These are phyloP conservation scores for Siniperca chuatsi DNA, from an alignment of 2,113 vertebrate species.

Conservation along the genomic window DNA sequence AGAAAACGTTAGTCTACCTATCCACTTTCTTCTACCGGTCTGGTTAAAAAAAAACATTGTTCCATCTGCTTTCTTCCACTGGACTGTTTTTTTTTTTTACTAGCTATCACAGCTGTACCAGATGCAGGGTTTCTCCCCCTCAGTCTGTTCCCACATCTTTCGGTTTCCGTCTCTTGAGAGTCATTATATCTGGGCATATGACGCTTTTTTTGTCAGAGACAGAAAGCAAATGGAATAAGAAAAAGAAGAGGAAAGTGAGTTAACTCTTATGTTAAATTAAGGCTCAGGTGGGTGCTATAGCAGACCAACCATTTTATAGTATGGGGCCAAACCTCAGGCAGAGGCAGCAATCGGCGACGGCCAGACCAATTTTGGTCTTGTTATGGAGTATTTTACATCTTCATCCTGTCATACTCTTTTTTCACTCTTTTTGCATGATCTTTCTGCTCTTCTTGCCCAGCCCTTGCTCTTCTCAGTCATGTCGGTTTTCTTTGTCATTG, in stretches of 20 bases:
- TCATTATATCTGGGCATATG: slow-evolving; percentile 4
- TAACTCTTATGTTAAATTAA: slow-evolving; percentile 12
- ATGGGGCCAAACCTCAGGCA: slow-evolving; percentile 18
- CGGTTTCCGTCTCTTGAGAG: slow-evolving; percentile 6
- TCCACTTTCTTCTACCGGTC: slow-evolving; percentile 13
- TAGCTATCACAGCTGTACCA: background rate
- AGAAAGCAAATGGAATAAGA: slow-evolving; percentile 16
- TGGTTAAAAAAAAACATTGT: slow-evolving; percentile 9
- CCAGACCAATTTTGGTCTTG: slow-evolving; percentile 26
- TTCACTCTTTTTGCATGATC: slow-evolving; percentile 19
- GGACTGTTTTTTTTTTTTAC: background rate
- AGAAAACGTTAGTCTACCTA: slow-evolving; percentile 2
- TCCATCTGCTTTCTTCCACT: background rate
- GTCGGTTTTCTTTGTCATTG: slow-evolving; percentile 1
- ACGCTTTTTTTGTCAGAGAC: background rate
- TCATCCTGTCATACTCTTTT: slow-evolving; percentile 26
- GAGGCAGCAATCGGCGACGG: background rate
- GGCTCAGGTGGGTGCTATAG: slow-evolving; percentile 23
- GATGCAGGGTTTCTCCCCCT: slow-evolving; percentile 4
- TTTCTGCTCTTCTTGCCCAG: slow-evolving; percentile 13
- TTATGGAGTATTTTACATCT: slow-evolving; percentile 28
- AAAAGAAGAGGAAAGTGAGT: slow-evolving; percentile 12
- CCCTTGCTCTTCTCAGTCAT: slow-evolving; percentile 10
- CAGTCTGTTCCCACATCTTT: background rate
- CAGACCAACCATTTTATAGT: slow-evolving; percentile 17